A percentile compares a stretch with the other conserved stretches of the same genome.
Evolutionary conservation across 2,888 invertebrate genomes (phyloP).

Genomic region (Drosophila nr. perissopoda): DNA sequence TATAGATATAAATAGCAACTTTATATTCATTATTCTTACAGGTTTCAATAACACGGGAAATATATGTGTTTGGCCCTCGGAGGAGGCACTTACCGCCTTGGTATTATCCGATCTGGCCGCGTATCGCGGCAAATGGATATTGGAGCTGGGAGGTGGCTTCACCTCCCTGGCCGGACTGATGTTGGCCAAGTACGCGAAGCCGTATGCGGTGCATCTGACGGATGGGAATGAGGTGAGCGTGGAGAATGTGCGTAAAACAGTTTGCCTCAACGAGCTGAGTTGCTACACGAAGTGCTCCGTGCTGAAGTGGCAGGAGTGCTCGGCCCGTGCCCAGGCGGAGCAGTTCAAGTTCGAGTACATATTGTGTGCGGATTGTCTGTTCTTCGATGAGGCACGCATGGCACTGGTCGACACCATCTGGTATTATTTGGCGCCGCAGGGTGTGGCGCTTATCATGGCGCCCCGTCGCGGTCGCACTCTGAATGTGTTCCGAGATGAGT

Average conservation of each 20-base stretch:
- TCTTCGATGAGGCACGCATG: slow-evolving; percentile 90
- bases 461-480: slow-evolving; percentile 91
- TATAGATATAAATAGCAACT: background rate
- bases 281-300: slow-evolving; percentile 86
- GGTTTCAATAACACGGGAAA: slow-evolving; percentile 93
- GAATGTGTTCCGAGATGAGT: slow-evolving; percentile 88
- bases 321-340: slow-evolving; percentile 77
- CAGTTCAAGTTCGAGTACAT: slow-evolving; percentile 88
- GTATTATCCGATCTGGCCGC: slow-evolving; percentile 88
- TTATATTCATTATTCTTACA: background rate
- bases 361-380: slow-evolving; percentile 92
- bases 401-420: slow-evolving; percentile 89
- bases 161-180: slow-evolving; percentile 92
- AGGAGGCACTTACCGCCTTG: slow-evolving; percentile 90
- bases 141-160: slow-evolving; percentile 94
- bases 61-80: slow-evolving; percentile 92
- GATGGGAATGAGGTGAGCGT: slow-evolving; percentile 92
- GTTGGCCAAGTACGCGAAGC: slow-evolving; percentile 88
- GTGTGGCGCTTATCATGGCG: slow-evolving; percentile 91
- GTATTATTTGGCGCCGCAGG: slow-evolving; percentile 87
- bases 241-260: slow-evolving; percentile 89
- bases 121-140: slow-evolving; percentile 89
- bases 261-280: slow-evolving; percentile 88
- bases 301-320: slow-evolving; percentile 86
- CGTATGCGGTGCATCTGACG: slow-evolving; percentile 89